Conservation (phyloP, 2,797 vertebrate genomes). For the Sarcoramphus papa region DNA sequence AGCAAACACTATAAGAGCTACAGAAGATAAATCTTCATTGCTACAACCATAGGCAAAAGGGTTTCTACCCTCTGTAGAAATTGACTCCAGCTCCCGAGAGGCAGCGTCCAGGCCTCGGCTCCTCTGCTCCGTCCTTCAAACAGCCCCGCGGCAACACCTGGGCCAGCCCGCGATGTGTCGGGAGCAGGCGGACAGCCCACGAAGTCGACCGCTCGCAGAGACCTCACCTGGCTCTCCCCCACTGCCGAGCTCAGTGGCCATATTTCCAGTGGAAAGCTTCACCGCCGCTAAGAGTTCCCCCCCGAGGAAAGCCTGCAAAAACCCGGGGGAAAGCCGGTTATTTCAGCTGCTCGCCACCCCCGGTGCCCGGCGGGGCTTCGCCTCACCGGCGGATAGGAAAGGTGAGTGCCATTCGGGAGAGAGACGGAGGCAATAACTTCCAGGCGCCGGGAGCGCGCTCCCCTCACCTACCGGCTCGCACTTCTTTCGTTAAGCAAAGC, state of each 20-base stretch:
- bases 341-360: not conserved
- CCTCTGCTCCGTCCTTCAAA: accelerated
- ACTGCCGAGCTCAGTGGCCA: not conserved
- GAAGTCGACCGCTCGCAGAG: no score
- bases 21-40: accelerated
- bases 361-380: no score
- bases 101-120: not conserved
- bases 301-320: not conserved
- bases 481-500: no score
- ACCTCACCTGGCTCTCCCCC: not conserved
- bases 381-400: not conserved
- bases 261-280: not conserved
- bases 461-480: not conserved
- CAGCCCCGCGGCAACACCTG: accelerated
- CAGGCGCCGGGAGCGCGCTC: accelerated
- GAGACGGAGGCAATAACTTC: accelerated
- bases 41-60: accelerated
- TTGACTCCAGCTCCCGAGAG: no score
- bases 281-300: no score
- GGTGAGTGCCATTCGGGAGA: accelerated
- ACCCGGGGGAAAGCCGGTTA: accelerated
- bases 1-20: not conserved
- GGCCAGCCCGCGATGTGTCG: accelerated
- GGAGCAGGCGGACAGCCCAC: not conserved
- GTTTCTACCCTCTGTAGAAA: not conserved